These are phyloP conservation scores for Ellobius talpinus DNA, from an alignment of 2,113 vertebrate genomes.

Conservation along the genomic window DNA sequence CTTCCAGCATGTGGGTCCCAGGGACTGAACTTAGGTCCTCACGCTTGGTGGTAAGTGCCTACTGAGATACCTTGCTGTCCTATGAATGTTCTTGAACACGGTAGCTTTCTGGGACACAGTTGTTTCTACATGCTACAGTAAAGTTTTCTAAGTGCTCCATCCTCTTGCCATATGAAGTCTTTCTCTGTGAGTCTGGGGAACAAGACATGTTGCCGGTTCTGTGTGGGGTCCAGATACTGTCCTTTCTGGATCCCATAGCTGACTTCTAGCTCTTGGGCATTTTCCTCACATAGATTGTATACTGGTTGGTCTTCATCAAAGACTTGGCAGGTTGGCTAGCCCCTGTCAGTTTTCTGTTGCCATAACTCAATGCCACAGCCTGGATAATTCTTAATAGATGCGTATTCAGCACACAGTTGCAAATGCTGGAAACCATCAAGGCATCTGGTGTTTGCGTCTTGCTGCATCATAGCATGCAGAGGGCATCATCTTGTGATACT, in stretches of 20 bases:
- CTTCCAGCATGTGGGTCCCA: background rate
- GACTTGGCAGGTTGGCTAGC: background rate
- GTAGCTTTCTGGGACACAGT: background rate
- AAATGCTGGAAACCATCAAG: background rate
- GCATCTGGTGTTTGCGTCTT: background rate
- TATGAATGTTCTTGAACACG: background rate
- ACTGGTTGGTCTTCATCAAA: background rate
- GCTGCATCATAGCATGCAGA: background rate
- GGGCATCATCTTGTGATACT: too few relatives aligned
- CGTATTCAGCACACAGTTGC: background rate
- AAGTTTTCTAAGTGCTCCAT: background rate
- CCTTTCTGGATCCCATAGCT: background rate
- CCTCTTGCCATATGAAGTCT: background rate
- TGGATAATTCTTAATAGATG: background rate
- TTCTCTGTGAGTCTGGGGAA: background rate
- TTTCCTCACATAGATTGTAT: background rate
- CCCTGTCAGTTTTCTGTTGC: background rate
- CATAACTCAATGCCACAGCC: background rate
- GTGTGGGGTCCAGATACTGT: background rate
- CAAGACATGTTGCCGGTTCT: background rate
- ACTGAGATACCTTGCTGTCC: background rate
- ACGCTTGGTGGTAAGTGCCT: too few relatives aligned
- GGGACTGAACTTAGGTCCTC: background rate
- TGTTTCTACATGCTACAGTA: background rate
- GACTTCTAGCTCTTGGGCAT: background rate